A percentile compares a stretch with the other conserved stretches of the same genome.
These are phyloP conservation scores for Drosophila asahinai DNA, from an alignment of 1,140 invertebrate species.

Conservation along the genomic window DNA sequence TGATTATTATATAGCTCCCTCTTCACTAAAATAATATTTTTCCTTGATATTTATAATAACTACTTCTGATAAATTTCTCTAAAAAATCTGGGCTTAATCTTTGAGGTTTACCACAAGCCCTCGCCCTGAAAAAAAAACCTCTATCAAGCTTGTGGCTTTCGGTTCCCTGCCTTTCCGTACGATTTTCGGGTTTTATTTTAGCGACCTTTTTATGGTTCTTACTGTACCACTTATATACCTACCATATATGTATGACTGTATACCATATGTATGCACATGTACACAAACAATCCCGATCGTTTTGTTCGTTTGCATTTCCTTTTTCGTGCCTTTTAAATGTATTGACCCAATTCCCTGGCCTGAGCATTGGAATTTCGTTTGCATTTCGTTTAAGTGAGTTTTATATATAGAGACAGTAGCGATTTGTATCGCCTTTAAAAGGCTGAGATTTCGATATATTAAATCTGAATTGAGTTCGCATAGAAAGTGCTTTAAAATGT, in stretches of 20 bases:
- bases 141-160: conserved; percentile 15
- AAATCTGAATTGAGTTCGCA: conserved; percentile 45
- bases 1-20: too few relatives aligned
- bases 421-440: conserved; percentile 39
- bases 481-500: conserved; percentile 19
- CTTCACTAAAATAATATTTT: too few relatives aligned
- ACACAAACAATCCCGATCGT: conserved; percentile 44
- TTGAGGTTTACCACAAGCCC: conserved; percentile 12
- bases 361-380: conserved; percentile 52
- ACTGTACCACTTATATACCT: conserved; percentile 18
- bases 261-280: conserved; percentile 23
- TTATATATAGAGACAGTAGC: neutral
- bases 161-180: neutral
- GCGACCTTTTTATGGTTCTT: conserved; percentile 15
- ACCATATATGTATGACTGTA: conserved; percentile 4
- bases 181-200: conserved; percentile 17
- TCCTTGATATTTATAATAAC: too few relatives aligned
- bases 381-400: conserved; percentile 33
- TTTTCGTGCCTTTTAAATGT: conserved; percentile 63
- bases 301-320: conserved; percentile 68
- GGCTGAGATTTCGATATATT: conserved; percentile 3
- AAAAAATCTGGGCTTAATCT: neutral
- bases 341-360: conserved; percentile 68
- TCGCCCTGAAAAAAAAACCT: neutral
- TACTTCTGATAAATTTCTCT: neutral